Evolutionary conservation across 1,140 invertebrate genomes (phyloP), one percentile per base, ranked within the genome.

Genomic region (Drosophila bipectinata): DNA sequence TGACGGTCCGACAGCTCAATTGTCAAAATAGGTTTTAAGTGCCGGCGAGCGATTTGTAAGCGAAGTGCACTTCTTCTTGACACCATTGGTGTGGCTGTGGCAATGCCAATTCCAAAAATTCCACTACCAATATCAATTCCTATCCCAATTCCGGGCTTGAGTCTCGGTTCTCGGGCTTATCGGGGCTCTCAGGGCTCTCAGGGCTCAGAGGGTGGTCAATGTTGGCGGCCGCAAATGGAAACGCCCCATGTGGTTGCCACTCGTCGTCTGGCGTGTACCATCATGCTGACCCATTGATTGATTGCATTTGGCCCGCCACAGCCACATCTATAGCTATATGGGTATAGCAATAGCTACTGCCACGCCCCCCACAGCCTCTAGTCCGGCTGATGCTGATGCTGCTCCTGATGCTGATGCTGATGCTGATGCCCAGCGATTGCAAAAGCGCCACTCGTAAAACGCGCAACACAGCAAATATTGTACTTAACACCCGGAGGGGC

Each of bases 11-110:
- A 91, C 89, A 91, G 76, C 84, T 90, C 83, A 91, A 91, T 91
- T 90, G 89, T 91, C 89, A 91, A 90, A 91, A 91, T 90, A 89
- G 88, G 62, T 90, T 79, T 90, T 82, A 90, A 90, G 79, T 77
- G 81, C 66, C 83, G 62, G 60, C 69, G 74, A 87, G 74, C 82
- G 82, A 85, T 85, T 85, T 82, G 78, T 78, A 77, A 81, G 72
- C 60, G 62, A 56, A 69, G 73, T 68, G 72, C 73, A 68, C n/a
- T 18, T 44, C 55, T 44, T 68, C 61, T 60, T 58, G 34, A 41
- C 53, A 49, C 14, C 47, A 34, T 30, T 37, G 34, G 34, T 37
- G 32, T 34, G 32, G 2, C 32, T 34, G 9, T 34, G 32, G 32
- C 32, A 37, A n/a, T n/a, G 34, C 34, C 34, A 37, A 37, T 37